Conservation (phyloP, 2,113 vertebrate species). For the Macquaria australasica region DNA sequence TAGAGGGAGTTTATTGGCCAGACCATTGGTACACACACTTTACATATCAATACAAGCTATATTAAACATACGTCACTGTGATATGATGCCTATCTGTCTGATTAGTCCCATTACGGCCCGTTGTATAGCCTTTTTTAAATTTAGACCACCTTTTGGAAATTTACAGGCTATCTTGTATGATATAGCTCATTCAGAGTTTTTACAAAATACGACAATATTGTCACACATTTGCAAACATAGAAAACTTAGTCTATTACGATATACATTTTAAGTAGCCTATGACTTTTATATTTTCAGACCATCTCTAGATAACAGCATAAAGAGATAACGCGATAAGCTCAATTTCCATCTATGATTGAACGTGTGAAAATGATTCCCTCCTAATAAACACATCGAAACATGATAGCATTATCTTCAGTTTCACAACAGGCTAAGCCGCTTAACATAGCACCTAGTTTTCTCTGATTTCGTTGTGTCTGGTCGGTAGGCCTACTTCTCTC, state of each 20-base stretch:
- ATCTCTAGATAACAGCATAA: not conserved
- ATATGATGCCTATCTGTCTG: constrained; percentile 79
- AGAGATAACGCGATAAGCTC: constrained; percentile 7
- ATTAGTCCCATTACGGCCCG: constrained; percentile 66
- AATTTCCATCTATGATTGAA: constrained; percentile 5
- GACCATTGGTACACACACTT: constrained; percentile 74
- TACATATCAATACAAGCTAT: constrained; percentile 83
- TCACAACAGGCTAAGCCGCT: constrained; percentile 39
- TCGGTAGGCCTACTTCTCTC: constrained; percentile 20
- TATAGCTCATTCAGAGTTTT: not conserved
- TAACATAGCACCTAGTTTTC: constrained; percentile 35
- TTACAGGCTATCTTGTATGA: not conserved
- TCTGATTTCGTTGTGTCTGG: constrained; percentile 20
- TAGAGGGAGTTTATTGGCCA: constrained; percentile 75
- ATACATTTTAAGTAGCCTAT: no score
- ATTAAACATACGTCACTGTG: constrained; percentile 76
- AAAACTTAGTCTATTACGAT: not conserved
- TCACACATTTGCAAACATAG: not conserved
- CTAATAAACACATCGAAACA: constrained; percentile 56
- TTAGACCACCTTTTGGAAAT: constrained; percentile 22
- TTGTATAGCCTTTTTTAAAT: constrained; percentile 10
- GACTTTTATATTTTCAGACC: not conserved
- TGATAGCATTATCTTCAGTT: constrained; percentile 35
- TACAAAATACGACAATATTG: not conserved
- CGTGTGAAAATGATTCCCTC: constrained; percentile 26